phyloP scores from a whole-genome alignment of 2,113 vertebrate genomes.

The Recurvirostra avosetta region DNA sequence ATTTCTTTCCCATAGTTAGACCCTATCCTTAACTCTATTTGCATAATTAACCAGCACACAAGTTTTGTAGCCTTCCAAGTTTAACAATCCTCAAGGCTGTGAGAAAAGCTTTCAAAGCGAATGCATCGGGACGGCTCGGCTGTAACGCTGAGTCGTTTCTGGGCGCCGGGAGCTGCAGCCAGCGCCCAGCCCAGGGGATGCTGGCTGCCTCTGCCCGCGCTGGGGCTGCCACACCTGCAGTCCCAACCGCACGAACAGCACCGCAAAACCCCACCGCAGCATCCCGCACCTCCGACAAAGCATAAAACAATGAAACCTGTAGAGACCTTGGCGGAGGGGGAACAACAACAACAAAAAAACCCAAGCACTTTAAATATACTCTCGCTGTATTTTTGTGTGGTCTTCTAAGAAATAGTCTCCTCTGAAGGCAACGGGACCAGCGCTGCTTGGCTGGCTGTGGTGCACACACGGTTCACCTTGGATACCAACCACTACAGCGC shows the following conservation, averaged over 20 bases:
- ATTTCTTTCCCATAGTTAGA: neutral
- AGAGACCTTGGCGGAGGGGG: too few species aligned
- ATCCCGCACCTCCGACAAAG: neutral
- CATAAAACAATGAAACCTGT: neutral
- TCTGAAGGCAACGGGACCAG: neutral
- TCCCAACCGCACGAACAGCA: neutral
- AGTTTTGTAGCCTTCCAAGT: neutral
- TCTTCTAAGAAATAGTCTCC: neutral
- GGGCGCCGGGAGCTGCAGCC: neutral
- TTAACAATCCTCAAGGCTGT: neutral
- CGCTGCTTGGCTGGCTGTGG: too few species aligned
- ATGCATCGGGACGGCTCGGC: neutral
- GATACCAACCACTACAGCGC: neutral
- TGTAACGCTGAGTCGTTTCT: neutral
- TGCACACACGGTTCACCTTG: rapidly evolving
- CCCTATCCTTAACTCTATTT: neutral
- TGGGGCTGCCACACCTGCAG: neutral
- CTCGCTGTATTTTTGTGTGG: neutral
- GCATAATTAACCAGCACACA: neutral
- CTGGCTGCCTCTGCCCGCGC: neutral
- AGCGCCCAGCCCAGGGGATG: neutral
- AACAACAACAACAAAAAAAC: neutral
- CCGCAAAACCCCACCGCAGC: neutral
- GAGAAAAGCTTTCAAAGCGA: neutral
- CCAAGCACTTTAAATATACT: neutral